Evolutionary conservation across 2,797 vertebrate genomes (phyloP), one percentile per base, ranked within the genome.

Genomic region (Cryptoprocta ferox): DNA sequence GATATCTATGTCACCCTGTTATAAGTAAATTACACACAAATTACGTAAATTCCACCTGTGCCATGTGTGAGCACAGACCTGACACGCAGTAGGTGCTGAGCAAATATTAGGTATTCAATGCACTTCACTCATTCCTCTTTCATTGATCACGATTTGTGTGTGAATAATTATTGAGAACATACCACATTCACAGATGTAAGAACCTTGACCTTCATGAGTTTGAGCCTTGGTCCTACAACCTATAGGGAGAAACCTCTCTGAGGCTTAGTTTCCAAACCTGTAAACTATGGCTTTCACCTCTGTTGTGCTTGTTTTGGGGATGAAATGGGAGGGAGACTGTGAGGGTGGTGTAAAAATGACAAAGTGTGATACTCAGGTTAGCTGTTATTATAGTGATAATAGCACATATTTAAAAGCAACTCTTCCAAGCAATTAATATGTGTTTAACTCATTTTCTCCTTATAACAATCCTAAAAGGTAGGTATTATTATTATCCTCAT

Each of bases 171-270:
- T 13, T 16, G 71, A 93, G 42, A 76, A 50, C 11, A 8, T 0
- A 7, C 6, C 11, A 14, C 19, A 11, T 6, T 37, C 18, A 8
- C 19, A 14, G 6, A 3, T 0, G 2, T n/a, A n/a, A 68, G 50
- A 28, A 42, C 6, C 15, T 30, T 56, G 45, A 56, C 26, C 7
- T 37, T 37, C 24, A 16, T 32, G 15, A 28, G 13, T 35, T 53
- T 84, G 71, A 81, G 48, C 48, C 35, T 48, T 42, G 32, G 15
- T 59, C 83, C 11, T 35, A 35, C 18, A 1, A 61, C 18, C 30
- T 53, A 8, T 6, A 21, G 4, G 45, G 28, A 59, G 48, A 12
- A 76, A 45, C 4, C 5, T 45, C 39, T 91, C 21, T 70, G 86
- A 87, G 8, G 19, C 18, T 73, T 37, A 63, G 37, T 79, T 65